Evolutionary conservation across 2,113 vertebrate genomes (phyloP).

Genomic region (Ginglymostoma cirratum): DNA sequence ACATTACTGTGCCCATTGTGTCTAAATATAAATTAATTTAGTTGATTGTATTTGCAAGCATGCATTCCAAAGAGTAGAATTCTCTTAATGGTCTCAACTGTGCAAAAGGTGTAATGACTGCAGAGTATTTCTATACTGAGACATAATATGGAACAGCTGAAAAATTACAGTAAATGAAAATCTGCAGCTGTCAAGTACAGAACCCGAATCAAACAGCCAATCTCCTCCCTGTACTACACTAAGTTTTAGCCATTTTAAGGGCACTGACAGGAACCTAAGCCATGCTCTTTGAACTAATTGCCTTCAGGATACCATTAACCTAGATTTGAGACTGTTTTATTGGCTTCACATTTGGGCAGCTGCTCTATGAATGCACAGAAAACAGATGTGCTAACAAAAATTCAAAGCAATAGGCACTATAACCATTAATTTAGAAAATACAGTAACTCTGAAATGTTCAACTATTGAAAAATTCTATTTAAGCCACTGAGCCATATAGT

Average conservation of each 20-base stretch:
- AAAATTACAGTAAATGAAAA: not conserved
- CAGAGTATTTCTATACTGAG: not conserved
- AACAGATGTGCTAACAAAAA: not conserved
- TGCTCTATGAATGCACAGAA: not conserved
- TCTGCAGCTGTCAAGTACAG: not conserved
- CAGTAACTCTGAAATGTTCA: not conserved
- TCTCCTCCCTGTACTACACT: not conserved
- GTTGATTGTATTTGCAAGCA: not conserved
- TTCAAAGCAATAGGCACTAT: not conserved
- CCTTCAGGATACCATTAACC: constrained; percentile 30
- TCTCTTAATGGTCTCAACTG: not conserved
- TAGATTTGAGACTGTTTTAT: constrained; percentile 13
- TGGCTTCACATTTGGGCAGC: constrained; percentile 20
- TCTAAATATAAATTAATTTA: not conserved
- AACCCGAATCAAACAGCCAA: not conserved
- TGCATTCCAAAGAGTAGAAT: not conserved
- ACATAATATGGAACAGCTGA: not conserved
- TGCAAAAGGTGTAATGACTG: not conserved
- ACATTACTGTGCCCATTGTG: not conserved
- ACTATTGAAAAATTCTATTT: not conserved
- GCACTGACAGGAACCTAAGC: not conserved
- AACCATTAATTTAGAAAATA: not conserved
- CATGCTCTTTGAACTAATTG: constrained; percentile 30
- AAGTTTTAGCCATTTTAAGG: not conserved
- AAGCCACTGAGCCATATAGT: not conserved